Evolutionary conservation across 30 jellyfish, hydroid and myxozoan genomes (phyloP).

Genomic region (Hydra vulgaris): DNA sequence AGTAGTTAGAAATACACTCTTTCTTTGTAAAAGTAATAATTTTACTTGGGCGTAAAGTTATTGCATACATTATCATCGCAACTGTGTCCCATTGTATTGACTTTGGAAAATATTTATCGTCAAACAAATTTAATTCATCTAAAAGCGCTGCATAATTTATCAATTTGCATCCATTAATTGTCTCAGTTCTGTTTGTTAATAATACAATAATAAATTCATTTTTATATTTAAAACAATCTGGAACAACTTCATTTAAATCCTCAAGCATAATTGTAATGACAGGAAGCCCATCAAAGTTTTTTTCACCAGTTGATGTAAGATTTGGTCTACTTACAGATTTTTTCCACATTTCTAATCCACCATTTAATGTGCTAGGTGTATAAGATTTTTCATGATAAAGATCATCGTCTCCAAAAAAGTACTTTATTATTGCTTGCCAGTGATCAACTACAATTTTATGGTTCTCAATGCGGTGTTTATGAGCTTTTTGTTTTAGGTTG

Average conservation of each 20-base stretch:
- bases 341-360: neutral
- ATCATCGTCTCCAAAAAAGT: neutral
- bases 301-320: neutral
- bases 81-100: neutral
- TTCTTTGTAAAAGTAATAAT: neutral
- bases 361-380: neutral
- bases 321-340: neutral
- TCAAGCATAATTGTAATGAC: too few species aligned
- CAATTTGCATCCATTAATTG: too few species aligned
- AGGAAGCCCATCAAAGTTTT: too few species aligned
- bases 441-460: neutral
- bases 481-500: neutral
- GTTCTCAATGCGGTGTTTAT: neutral
- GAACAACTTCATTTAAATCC: neutral
- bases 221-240: neutral
- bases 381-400: neutral
- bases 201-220: too few species aligned
- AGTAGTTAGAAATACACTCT: neutral
- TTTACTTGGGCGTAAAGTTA: neutral
- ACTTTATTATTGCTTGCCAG: neutral
- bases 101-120: neutral
- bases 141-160: too few species aligned
- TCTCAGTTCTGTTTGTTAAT: too few species aligned
- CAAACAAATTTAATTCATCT: neutral
- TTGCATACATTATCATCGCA: neutral